Base-by-base conservation (phyloP, 92 coral and sea anemone species). In the Porites divaricata region DNA sequence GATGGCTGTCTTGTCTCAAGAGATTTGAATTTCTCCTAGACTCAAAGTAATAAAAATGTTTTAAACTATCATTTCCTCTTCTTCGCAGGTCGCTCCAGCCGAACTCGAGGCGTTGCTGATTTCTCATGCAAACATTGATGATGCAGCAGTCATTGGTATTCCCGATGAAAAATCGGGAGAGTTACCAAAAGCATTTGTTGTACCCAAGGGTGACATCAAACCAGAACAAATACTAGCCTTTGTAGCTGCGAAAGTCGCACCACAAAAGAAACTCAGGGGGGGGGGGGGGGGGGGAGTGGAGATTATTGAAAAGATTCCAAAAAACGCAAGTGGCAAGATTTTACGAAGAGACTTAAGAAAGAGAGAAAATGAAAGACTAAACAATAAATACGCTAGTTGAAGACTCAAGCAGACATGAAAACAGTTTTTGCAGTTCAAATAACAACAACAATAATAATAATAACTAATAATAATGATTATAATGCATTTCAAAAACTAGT, bases 211-310 rank as follows among this genome's bases (percentile, higher is more conserved):
- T 26, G 89, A 72, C 15, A 78, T 93, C 61, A 87, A 86, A 0
- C 89, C 81, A 21, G 80, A 87, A n/a, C 92, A 91, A 58, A 64
- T 93, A 11, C 72, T 67, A 15, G 82, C 85, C 63, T 91, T 80
- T 59, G 80, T 93, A 73, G 89, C 87, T 51, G 71, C 16, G 35
- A 85, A 59, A 66, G 90, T 93, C 20, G 93, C 93, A 26, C 92
- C 96, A 19, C 77, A 90, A 69, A 93, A 93, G 84, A 87, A 93
- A 87, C 88, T 90, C 9, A 89, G 96, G 64, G 94, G 96, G n/a
- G n/a, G n/a, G n/a, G n/a, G n/a, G n/a, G n/a, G n/a, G n/a, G n/a
- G n/a, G 17, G 96, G 94, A 8, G 93, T 93, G 68, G 90, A 90
- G 70, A 90, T 90, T 85, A 85, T 93, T 45, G 94, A 90, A 48